These are phyloP conservation scores for Sebastes steindachneri DNA, from an alignment of 2,797 vertebrate species.

Conservation along the genomic window DNA sequence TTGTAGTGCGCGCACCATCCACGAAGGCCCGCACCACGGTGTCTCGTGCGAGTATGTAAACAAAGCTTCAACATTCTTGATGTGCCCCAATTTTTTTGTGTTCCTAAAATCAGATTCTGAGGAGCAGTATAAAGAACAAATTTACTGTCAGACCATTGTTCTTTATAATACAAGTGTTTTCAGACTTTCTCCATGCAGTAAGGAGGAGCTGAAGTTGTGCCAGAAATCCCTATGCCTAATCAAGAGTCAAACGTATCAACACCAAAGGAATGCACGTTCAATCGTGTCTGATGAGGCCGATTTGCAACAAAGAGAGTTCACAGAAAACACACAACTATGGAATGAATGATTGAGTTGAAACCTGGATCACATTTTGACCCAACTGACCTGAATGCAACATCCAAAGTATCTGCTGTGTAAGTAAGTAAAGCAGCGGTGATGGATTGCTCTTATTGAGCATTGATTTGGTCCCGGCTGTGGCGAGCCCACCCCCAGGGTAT, in stretches of 20 bases:
- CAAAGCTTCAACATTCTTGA: too few relatives aligned
- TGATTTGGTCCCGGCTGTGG: slow-evolving; percentile 31
- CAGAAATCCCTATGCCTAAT: not conserved
- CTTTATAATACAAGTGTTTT: not conserved
- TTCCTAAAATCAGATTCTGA: too few relatives aligned
- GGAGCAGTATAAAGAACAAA: not conserved
- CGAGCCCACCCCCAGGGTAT: slow-evolving; percentile 6
- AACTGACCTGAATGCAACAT: not conserved
- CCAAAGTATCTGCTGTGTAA: not conserved
- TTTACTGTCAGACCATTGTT: not conserved
- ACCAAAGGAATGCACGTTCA: not conserved
- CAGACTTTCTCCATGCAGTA: not conserved
- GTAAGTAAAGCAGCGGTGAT: not conserved
- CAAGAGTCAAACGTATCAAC: not conserved
- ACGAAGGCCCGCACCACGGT: too few relatives aligned
- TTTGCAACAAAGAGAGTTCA: not conserved
- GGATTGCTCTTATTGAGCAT: slow-evolving; percentile 30
- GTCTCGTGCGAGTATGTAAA: too few relatives aligned
- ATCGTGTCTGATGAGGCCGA: not conserved
- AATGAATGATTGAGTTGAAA: not conserved
- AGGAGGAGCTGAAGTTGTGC: not conserved
- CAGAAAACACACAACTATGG: not conserved
- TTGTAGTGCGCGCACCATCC: too few relatives aligned
- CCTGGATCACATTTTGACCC: not conserved
- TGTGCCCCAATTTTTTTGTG: too few relatives aligned